Percentiles rank a stretch among this genome's conserved stretches.
Conservation (phyloP, 2,888 invertebrate species). For the Drosophila kuntzei region DNA sequence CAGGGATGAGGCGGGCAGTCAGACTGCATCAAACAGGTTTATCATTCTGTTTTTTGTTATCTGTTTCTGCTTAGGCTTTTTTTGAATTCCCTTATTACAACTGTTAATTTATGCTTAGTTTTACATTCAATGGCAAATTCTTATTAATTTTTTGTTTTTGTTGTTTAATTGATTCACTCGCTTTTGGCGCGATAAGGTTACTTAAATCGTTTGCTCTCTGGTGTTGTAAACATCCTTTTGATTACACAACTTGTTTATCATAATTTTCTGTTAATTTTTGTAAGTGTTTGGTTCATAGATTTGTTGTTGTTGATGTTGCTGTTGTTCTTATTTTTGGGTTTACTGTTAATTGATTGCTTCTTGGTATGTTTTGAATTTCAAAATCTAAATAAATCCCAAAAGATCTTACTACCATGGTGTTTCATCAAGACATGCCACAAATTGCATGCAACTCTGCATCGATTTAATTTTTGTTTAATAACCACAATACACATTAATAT, state of each 20-base stretch:
- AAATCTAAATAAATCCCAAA: constrained; percentile 15
- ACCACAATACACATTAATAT: constrained; percentile 26
- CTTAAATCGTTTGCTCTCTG: constrained; percentile 9
- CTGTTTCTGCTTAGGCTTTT: constrained; percentile 9
- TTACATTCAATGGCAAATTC: constrained; percentile 19
- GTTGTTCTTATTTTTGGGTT: constrained; percentile 16
- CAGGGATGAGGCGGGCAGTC: constrained; percentile 6
- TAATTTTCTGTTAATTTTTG: constrained; percentile 19
- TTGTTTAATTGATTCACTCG: constrained; percentile 37
- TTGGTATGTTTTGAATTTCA: constrained; percentile 40
- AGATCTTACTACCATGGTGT: constrained; percentile 6
- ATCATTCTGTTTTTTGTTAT: constrained; percentile 2
- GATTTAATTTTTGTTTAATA: constrained; percentile 24
- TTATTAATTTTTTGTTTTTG: constrained; percentile 9
- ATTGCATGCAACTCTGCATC: constrained; percentile 12
- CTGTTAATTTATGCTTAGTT: constrained; percentile 12
- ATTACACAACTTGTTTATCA: constrained; percentile 34
- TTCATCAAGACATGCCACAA: not conserved
- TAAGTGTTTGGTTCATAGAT: constrained; percentile 30
- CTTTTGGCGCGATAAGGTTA: constrained; percentile 34
- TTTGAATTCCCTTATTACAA: constrained; percentile 12
- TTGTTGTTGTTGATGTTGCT: constrained; percentile 16
- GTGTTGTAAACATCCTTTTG: constrained; percentile 32
- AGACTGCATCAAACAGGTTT: constrained; percentile 9
- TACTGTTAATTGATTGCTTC: constrained; percentile 72